Evolutionary conservation across 2,888 invertebrate genomes (phyloP), one percentile per base, ranked within the genome.

Genomic region (Tholera decimalis): DNA sequence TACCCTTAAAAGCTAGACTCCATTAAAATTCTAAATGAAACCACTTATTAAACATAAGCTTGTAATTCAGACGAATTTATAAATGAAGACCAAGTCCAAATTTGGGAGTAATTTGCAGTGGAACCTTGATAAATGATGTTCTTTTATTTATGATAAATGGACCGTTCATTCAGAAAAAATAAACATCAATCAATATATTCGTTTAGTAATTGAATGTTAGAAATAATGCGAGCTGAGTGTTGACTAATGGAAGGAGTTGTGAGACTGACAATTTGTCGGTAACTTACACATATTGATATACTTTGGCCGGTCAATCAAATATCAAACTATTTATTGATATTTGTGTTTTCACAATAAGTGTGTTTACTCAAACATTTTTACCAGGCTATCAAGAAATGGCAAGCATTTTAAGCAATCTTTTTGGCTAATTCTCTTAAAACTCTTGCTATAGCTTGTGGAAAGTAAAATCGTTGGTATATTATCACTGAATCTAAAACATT

Each of bases 121-220:
- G 62, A 60, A 59, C 50, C 50, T 47, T 80, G 73, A 80, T 80
- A 73, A 80, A 80, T 47, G 73, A 60, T 75, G 64, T 55, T 73
- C 62, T 63, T 51, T 75, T 80, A 67, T 80, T 67, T 73, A 69
- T 80, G 73, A 80, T 76, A 78, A 78, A 80, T 80, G 80, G 50
- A 73, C 28, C 33, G 49, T 53, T 62, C 57, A 51, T 33, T 20
- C 41, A 54, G 60, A 60, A 61, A 78, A 69, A 65, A 68, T 55
- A 46, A 61, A 75, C 61, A 66, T 75, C 72, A 65, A 78, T 74
- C 64, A 65, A 67, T 77, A 67, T 77, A 68, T 58, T 58, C 41
- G 61, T 72, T 63, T 80, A 72, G 62, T 77, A 72, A 68, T 72
- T 77, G 54, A 72, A 64, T 59, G 46, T 64, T 61, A 61, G 22